A percentile compares a stretch with the other conserved stretches of the same genome.
These are phyloP conservation scores for Tragelaphus imberbis DNA, from an alignment of 2,113 vertebrate genomes.

Conservation along the genomic window DNA sequence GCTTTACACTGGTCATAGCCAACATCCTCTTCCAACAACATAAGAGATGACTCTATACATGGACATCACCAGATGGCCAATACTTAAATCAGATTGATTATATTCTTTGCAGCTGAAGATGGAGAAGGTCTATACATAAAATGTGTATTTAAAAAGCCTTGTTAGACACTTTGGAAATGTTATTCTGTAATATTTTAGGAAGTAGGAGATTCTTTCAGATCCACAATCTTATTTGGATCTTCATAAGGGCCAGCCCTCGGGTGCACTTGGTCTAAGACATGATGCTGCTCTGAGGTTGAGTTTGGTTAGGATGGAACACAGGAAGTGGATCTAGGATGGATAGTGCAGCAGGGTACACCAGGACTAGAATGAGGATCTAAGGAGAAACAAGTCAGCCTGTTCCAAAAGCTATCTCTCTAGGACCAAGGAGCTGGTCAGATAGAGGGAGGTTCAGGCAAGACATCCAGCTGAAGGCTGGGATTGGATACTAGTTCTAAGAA, in stretches of 20 bases:
- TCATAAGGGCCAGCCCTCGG: neutral
- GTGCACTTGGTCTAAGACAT: neutral
- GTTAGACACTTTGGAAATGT: neutral
- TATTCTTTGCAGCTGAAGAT: neutral
- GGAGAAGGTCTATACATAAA: neutral
- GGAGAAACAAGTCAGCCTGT: neutral
- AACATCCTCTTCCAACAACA: neutral
- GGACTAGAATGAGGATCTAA: neutral
- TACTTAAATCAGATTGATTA: neutral
- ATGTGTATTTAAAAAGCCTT: neutral
- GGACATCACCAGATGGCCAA: neutral
- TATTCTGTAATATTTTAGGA: neutral
- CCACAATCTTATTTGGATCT: neutral
- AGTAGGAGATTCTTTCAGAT: neutral
- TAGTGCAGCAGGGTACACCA: neutral
- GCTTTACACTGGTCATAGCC: neutral
- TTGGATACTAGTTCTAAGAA: neutral
- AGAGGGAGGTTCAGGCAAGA: neutral
- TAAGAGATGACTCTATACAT: neutral
- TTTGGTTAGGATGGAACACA: neutral
- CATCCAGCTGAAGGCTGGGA: neutral
- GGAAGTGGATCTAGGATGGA: neutral
- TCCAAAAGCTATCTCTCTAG: neutral
- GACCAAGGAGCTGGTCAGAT: neutral
- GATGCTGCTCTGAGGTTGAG: neutral